phyloP scores from a whole-genome alignment of 1,140 invertebrate species.

The Potamilus streckersoni region DNA sequence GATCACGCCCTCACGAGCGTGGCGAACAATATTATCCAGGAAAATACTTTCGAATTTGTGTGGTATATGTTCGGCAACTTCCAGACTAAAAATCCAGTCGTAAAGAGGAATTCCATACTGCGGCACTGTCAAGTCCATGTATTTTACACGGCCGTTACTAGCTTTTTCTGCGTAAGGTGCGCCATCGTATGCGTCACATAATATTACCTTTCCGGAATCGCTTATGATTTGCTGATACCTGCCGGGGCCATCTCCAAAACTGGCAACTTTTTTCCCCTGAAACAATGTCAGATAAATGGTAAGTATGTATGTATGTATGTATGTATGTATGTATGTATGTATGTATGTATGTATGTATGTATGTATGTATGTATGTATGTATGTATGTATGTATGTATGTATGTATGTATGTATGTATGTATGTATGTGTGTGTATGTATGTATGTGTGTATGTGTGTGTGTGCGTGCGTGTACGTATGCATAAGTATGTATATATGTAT shows the following conservation, averaged over 20 bases:
- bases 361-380: too few relatives aligned
- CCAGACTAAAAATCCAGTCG: conserved; percentile 31
- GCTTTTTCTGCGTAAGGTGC: conserved; percentile 23
- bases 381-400: too few relatives aligned
- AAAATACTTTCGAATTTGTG: conserved; percentile 12
- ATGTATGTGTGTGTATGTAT: too few relatives aligned
- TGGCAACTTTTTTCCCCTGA: conserved; percentile 16
- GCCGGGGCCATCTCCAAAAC: conserved; percentile 25
- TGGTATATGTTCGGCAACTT: conserved; percentile 34
- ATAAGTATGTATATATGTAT: too few relatives aligned
- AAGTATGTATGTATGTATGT: too few relatives aligned
- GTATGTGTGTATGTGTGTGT: too few relatives aligned
- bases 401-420: too few relatives aligned
- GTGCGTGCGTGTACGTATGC: too few relatives aligned
- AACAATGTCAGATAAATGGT: neutral
- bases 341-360: too few relatives aligned
- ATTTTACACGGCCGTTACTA: conserved; percentile 23
- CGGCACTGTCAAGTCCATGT: conserved; percentile 27
- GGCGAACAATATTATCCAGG: conserved; percentile 29
- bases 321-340: too few relatives aligned
- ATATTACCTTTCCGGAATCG: neutral
- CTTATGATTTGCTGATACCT: conserved; percentile 17
- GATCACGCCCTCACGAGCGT: conserved; percentile 24
- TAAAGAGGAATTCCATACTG: conserved; percentile 30
- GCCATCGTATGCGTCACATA: conserved; percentile 30